Conservation (phyloP, 2,888 invertebrate species). For the Parnassius smintheus region DNA sequence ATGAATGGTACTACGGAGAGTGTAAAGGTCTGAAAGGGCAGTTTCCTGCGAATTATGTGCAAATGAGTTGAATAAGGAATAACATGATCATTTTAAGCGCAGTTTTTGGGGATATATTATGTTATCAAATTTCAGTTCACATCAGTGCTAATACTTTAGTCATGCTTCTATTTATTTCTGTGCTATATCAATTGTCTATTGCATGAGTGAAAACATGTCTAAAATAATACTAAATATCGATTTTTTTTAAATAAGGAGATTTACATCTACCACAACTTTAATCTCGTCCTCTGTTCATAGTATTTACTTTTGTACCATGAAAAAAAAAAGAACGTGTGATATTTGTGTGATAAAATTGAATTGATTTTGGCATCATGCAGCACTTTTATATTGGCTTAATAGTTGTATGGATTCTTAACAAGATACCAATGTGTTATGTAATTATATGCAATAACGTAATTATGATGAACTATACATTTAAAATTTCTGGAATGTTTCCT, state of each 20-base stretch:
- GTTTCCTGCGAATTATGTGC: conserved; percentile 89
- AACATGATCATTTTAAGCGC: conserved; percentile 17
- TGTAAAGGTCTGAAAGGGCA: conserved; percentile 85
- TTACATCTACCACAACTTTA: too few relatives aligned
- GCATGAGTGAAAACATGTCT: too few relatives aligned
- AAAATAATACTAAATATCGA: too few relatives aligned
- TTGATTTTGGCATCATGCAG: conserved; percentile 16
- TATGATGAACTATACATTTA: background rate
- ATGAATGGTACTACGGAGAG: conserved; percentile 90
- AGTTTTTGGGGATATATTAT: background rate
- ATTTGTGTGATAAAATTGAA: conserved; percentile 35
- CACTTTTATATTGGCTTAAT: background rate
- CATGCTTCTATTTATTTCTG: background rate
- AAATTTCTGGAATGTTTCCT: too few relatives aligned
- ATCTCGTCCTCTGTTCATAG: background rate
- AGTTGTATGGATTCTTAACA: conserved; percentile 16
- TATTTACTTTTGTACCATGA: background rate
- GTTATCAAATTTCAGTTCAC: background rate
- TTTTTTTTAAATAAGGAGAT: too few relatives aligned
- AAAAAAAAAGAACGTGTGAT: conserved; percentile 15
- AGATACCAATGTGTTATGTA: background rate
- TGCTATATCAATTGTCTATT: background rate
- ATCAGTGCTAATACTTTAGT: background rate
- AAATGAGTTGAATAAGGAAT: conserved; percentile 58
- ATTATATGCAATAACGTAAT: background rate